Conservation (phyloP, 1,140 invertebrate species). For the Coenobita brevimanus region DNA sequence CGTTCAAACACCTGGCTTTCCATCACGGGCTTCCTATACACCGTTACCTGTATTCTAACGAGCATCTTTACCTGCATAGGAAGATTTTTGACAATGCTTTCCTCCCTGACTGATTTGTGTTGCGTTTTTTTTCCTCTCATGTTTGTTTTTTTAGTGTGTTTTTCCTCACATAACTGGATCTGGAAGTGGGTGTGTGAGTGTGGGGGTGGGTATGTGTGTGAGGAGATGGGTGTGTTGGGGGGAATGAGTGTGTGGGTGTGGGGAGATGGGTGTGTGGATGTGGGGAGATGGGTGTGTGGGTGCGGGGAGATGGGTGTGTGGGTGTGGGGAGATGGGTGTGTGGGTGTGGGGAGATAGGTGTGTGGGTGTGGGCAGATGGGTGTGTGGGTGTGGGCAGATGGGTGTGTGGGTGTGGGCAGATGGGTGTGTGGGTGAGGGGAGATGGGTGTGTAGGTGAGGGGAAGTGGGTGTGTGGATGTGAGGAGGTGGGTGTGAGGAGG, state of each 20-base stretch:
- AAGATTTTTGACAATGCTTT: no score
- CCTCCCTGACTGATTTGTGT: no score
- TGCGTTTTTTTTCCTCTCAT: no score
- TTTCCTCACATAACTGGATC: no score
- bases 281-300: background rate
- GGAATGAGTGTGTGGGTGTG: background rate
- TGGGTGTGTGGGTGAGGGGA: background rate
- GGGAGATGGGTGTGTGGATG: background rate
- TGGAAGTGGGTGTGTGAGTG: no score
- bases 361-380: background rate
- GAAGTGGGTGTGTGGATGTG: no score
- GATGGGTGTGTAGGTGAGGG: background rate
- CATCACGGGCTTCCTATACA: no score
- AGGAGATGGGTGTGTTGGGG: background rate
- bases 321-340: background rate
- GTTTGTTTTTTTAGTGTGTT: no score
- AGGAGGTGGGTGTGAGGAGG: no score
- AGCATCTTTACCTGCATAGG: no score
- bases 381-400: background rate
- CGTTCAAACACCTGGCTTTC: no score
- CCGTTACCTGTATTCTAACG: no score
- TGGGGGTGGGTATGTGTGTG: background rate
- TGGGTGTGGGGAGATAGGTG: background rate
- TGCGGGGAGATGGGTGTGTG: background rate
- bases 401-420: background rate